Conservation (phyloP, 2,888 invertebrate species). For the Syrphus vitripennis region DNA sequence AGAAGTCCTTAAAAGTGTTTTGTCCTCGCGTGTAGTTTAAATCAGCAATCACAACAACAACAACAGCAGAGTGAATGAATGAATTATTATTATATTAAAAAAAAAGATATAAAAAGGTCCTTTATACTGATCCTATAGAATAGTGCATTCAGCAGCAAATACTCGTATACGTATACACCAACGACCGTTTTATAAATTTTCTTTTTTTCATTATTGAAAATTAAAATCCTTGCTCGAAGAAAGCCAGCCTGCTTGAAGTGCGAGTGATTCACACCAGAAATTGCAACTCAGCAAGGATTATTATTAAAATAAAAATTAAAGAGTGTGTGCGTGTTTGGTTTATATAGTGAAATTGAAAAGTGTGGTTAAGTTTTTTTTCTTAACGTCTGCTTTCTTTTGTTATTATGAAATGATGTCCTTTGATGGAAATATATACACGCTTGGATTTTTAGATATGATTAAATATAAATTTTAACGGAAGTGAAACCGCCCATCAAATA, state of each 20-base stretch:
- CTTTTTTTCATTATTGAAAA: not conserved
- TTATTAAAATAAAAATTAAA: not conserved
- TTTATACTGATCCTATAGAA: not conserved
- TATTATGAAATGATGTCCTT: constrained; percentile 19
- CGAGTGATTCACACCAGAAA: not conserved
- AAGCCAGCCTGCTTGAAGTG: not conserved
- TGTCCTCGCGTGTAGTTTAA: not conserved
- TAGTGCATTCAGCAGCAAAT: not conserved
- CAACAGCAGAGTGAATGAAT: not conserved
- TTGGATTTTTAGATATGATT: not conserved
- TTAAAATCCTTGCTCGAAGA: not conserved
- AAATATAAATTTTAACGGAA: not conserved
- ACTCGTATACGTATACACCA: not conserved
- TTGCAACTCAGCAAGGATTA: constrained; percentile 2
- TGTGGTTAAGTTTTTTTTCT: not conserved
- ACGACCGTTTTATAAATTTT: not conserved
- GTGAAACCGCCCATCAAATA: constrained; percentile 15
- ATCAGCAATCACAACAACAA: not conserved
- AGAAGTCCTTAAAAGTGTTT: constrained; percentile 4
- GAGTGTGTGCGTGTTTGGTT: not conserved
- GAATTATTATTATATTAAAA: constrained; percentile 2
- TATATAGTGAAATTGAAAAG: not conserved
- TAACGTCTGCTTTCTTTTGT: not conserved
- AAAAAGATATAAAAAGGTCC: no score
- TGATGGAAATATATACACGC: not conserved